Conservation (phyloP, 2,113 vertebrate genomes). For the Amazona guildingii region DNA sequence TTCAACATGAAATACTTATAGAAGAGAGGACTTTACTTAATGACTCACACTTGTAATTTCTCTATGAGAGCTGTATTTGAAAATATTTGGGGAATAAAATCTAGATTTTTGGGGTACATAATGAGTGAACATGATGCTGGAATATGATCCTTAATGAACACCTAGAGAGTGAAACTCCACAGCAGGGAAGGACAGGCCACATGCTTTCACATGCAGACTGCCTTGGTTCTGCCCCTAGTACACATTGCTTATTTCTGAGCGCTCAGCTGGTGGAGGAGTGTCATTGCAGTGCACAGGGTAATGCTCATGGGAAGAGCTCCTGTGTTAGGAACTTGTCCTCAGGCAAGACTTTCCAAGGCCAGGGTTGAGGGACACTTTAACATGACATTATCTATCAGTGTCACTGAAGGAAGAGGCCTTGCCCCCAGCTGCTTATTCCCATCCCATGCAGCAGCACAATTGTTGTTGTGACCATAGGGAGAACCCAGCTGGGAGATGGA, state of each 20-base stretch:
- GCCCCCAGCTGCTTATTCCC: not conserved
- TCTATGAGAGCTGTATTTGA: not conserved
- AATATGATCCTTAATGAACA: not conserved
- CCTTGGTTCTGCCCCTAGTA: not conserved
- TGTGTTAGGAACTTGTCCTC: not conserved
- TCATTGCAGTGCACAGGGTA: not conserved
- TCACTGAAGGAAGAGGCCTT: not conserved
- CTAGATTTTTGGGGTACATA: not conserved
- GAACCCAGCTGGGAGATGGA: not conserved
- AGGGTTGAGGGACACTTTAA: not conserved
- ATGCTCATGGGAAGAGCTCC: not conserved
- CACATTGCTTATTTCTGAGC: not conserved
- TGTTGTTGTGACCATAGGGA: not conserved
- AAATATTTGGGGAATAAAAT: not conserved
- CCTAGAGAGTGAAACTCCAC: not conserved
- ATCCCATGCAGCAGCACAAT: accelerated
- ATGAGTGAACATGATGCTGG: not conserved
- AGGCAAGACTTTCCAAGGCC: not conserved
- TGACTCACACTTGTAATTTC: not conserved
- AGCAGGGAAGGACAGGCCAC: accelerated
- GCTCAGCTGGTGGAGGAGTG: not conserved
- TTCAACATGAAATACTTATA: not conserved
- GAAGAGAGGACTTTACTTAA: not conserved
- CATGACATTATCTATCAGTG: not conserved
- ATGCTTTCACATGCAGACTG: not conserved